Base-by-base conservation (phyloP, 1,140 invertebrate genomes). In the Rhopalosiphum maidis region DNA sequence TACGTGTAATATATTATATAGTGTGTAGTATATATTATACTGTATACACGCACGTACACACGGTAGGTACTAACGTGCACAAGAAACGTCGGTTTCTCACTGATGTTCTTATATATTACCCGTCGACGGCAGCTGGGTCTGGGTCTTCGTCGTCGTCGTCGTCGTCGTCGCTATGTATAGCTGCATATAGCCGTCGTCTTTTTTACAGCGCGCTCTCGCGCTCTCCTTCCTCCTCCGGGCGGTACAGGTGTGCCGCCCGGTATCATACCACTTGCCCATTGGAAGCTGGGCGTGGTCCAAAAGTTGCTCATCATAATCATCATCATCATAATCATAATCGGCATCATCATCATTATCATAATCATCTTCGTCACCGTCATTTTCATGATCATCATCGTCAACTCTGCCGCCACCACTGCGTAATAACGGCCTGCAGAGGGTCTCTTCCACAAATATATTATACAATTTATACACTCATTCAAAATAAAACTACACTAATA, bases 281-380 rank as follows among this genome's bases (percentile, higher is more conserved):
- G 91, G 91, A 93, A 86, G 91, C 82, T 93, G 91, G 91, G 91
- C 91, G 91, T 93, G 91, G 91, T 93, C 91, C 91, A 48, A 93
- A 93, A 93, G 91, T 93, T 93, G 82, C 91, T 93, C 91, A 93
- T 93, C 82, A 43, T 93, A 82, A 93, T 93, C 35, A 55, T 85
- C 91, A 41, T 86, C 90, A 41, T 91, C 90, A 41, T 91, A 23
- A 37, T 77, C 90, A 46, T 77, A n/a, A 60, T 90, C 88, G 48
- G 86, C 43, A 25, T 46, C 43, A 51, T 89, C 48, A 37, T 54
- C 43, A 30, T 90, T 37, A 37, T 60, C 77, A 23, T 83, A 35
- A n/a, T 68, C 54, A 23, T 43, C 77, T 35, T 85, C 82, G 22
- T 82, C 77, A 83, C n/a, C 77, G n/a, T 21, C 35, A 51, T 48